These are phyloP conservation scores for Branchinecta sandiegonensis DNA, from an alignment of 2,888 invertebrate genomes.

Conservation along the genomic window DNA sequence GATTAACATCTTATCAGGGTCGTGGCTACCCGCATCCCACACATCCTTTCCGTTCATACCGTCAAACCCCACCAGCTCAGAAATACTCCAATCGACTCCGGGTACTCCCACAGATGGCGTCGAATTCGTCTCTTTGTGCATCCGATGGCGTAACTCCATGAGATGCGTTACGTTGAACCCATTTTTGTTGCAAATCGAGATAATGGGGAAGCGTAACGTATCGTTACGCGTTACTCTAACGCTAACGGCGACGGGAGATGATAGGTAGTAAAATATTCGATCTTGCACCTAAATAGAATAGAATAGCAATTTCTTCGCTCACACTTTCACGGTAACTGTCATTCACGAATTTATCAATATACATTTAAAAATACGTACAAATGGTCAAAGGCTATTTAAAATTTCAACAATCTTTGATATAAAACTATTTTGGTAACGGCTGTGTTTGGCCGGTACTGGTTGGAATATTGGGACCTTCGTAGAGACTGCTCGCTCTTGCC, in stretches of 20 bases:
- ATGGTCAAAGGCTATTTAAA: not conserved
- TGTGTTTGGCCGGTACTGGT: no score
- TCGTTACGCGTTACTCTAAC: constrained; percentile 28
- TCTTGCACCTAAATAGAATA: constrained; percentile 25
- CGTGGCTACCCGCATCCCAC: constrained; percentile 24
- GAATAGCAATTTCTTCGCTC: no score
- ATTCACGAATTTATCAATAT: no score
- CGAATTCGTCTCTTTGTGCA: constrained; percentile 17
- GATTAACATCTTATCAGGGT: constrained; percentile 20
- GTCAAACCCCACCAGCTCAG: constrained; percentile 23
- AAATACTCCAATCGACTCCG: constrained; percentile 20
- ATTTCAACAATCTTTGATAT: no score
- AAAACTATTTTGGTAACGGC: no score
- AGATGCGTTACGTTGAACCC: constrained; percentile 26
- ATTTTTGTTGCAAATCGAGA: constrained; percentile 29
- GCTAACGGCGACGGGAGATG: constrained; percentile 27
- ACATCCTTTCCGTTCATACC: constrained; percentile 23
- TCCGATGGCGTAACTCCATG: not conserved
- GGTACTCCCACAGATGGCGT: not conserved
- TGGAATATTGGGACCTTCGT: no score
- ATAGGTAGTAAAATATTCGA: constrained; percentile 26
- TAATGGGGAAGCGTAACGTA: constrained; percentile 26
- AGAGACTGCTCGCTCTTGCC: no score
- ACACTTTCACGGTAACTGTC: no score
- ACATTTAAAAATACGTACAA: no score